These are phyloP conservation scores for Callorhinus ursinus DNA, from an alignment of 2,113 vertebrate species.

Conservation along the genomic window DNA sequence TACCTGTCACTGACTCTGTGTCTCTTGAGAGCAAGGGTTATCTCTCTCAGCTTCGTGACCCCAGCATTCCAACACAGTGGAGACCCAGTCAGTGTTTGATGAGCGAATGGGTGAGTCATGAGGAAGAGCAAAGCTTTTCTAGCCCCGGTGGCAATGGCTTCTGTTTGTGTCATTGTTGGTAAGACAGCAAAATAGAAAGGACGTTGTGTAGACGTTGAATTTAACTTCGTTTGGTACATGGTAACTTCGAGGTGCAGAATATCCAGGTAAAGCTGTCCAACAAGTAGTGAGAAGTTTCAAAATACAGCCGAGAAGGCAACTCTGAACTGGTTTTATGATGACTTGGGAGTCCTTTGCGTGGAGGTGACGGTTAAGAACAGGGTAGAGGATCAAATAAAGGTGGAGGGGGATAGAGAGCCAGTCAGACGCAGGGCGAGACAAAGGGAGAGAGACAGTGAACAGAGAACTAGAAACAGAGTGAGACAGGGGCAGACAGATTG, in stretches of 20 bases:
- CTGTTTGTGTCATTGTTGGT: background rate
- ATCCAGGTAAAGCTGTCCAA: background rate
- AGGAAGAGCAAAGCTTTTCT: background rate
- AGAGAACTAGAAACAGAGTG: background rate
- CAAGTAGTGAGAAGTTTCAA: background rate
- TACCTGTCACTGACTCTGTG: background rate
- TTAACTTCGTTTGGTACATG: background rate
- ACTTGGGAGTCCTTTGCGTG: background rate
- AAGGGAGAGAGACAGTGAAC: background rate
- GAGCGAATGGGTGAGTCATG: background rate
- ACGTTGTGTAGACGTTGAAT: background rate
- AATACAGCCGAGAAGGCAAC: background rate
- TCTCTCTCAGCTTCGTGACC: background rate
- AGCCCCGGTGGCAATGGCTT: background rate
- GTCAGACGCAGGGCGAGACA: background rate
- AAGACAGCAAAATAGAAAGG: background rate
- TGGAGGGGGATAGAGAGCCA: background rate
- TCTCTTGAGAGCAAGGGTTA: background rate
- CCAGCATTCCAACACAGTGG: background rate
- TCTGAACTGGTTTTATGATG: background rate
- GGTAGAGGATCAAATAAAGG: background rate
- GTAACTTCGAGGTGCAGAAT: background rate
- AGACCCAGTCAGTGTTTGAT: background rate
- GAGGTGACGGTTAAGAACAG: background rate
- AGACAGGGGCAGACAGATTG: background rate